phyloP scores from a whole-genome alignment of 1,140 invertebrate genomes.

The Lanistes nyassanus region DNA sequence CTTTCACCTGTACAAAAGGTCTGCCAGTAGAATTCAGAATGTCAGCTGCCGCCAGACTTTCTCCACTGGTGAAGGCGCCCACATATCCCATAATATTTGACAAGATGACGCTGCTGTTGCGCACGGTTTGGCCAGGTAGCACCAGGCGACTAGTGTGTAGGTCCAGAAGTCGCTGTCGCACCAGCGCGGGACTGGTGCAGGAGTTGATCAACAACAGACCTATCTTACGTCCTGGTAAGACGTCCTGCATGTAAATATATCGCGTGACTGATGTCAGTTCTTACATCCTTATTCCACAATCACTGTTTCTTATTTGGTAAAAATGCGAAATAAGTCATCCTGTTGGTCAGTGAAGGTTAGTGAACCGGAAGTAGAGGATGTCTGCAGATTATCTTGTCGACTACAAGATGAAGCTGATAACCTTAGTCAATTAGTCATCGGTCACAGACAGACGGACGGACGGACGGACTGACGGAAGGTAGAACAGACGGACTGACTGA shows the following conservation, averaged over 20 bases:
- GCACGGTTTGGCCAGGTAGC: slow-evolving; percentile 52
- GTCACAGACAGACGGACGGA: too few species aligned
- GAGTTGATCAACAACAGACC: slow-evolving; percentile 16
- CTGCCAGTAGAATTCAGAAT: slow-evolving; percentile 12
- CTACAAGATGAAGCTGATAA: too few species aligned
- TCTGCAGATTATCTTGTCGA: too few species aligned
- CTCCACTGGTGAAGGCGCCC: slow-evolving; percentile 16
- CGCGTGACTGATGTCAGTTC: too few species aligned
- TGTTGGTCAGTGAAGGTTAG: too few species aligned
- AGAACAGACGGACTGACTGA: too few species aligned
- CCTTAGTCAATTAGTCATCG: too few species aligned
- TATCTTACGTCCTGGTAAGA: background rate
- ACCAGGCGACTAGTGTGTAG: background rate
- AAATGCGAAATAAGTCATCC: too few species aligned
- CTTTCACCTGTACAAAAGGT: slow-evolving; percentile 62
- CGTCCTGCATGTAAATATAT: background rate
- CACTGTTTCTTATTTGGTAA: too few species aligned
- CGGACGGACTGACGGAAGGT: too few species aligned
- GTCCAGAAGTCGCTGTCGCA: slow-evolving; percentile 11
- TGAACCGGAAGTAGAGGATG: too few species aligned
- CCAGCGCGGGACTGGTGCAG: slow-evolving; percentile 1
- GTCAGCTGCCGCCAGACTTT: slow-evolving; percentile 32
- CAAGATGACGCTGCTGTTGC: slow-evolving; percentile 73
- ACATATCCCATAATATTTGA: slow-evolving; percentile 30
- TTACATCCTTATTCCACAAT: too few species aligned